Conservation (phyloP, 1,140 invertebrate genomes). For the Sycophaga agraensis region DNA sequence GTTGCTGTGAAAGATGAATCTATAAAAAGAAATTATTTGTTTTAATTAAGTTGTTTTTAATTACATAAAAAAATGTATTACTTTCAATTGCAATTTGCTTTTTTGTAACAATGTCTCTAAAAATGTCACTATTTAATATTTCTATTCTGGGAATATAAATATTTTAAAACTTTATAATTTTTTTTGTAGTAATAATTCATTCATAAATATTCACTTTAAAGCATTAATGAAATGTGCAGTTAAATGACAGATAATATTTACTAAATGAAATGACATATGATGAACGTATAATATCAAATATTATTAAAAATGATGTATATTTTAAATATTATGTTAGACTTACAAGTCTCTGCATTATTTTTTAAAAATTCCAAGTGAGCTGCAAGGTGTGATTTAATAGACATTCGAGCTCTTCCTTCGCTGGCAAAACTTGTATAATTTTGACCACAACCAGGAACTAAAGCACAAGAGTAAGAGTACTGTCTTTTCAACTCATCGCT, state of each 20-base stretch:
- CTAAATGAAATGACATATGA: conserved; percentile 28
- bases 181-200: too few species aligned
- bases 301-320: conserved; percentile 11
- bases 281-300: conserved; percentile 33
- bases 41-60: too few species aligned
- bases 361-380: conserved; percentile 57
- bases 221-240: too few species aligned
- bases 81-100: too few species aligned
- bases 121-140: too few species aligned
- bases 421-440: conserved; percentile 64
- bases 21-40: conserved; percentile 26
- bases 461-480: conserved; percentile 61
- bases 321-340: conserved; percentile 21
- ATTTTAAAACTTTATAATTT: too few species aligned
- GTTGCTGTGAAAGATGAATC: conserved; percentile 43
- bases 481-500: conserved; percentile 62
- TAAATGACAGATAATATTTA: too few species aligned
- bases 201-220: too few species aligned
- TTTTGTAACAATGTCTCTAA: too few species aligned
- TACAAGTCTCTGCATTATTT: conserved; percentile 46
- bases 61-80: too few species aligned
- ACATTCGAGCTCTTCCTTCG: conserved; percentile 59
- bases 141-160: too few species aligned
- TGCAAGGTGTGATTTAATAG: conserved; percentile 60
- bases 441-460: conserved; percentile 56